Percentiles rank a stretch among this genome's conserved stretches.
These are phyloP conservation scores for Acropternis orthonyx DNA, from an alignment of 2,797 vertebrate genomes.

Conservation along the genomic window DNA sequence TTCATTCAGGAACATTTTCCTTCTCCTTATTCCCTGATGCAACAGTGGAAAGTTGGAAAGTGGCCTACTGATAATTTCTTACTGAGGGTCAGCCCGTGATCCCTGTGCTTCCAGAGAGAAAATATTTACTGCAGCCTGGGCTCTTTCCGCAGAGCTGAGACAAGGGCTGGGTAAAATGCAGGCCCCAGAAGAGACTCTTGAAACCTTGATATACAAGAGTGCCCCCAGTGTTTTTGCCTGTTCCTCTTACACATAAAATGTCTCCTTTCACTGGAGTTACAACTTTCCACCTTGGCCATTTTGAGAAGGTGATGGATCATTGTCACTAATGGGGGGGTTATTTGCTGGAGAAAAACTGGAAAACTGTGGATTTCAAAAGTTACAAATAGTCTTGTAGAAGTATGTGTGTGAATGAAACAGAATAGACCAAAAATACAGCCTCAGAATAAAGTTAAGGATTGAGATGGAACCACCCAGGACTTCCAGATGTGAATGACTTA, in stretches of 20 bases:
- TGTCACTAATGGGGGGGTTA: not conserved
- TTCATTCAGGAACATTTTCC: constrained; percentile 21
- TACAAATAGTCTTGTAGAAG: not conserved
- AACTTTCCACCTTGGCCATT: not conserved
- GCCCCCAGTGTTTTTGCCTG: not conserved
- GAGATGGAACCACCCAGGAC: not conserved
- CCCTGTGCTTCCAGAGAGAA: not conserved
- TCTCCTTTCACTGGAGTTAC: not conserved
- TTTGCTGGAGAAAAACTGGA: not conserved
- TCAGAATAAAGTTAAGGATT: not conserved
- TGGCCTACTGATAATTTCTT: not conserved
- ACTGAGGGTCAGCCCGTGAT: not conserved
- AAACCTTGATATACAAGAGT: not conserved
- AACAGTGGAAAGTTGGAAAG: not conserved
- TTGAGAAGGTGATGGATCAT: not conserved
- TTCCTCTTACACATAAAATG: not conserved
- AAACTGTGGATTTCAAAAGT: not conserved
- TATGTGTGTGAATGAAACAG: not conserved
- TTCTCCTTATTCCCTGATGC: not conserved
- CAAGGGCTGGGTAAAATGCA: not conserved
- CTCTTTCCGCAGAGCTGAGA: not conserved
- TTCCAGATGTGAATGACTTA: not conserved
- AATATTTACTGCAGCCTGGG: not conserved
- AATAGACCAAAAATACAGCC: accelerated
- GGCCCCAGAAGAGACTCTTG: not conserved